These are phyloP conservation scores for Hydrolagus colliei DNA, from an alignment of 2,797 vertebrate species.

Conservation along the genomic window DNA sequence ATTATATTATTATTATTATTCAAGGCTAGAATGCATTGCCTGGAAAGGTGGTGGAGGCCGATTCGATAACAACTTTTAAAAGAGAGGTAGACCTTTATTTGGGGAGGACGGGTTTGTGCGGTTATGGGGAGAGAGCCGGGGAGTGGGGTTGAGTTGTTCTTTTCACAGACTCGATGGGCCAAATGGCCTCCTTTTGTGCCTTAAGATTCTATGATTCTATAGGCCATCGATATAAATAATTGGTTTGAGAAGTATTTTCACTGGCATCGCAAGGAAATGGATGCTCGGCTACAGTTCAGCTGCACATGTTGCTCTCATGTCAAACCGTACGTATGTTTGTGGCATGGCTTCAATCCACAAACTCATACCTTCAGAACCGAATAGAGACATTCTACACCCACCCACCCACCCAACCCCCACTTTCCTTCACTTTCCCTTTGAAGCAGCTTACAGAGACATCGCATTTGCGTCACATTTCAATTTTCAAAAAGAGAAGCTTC, in stretches of 20 bases:
- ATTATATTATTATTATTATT: no score
- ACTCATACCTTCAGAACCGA: neutral
- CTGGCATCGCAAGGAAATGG: neutral
- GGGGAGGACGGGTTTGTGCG: no score
- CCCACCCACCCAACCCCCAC: neutral
- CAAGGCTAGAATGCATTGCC: no score
- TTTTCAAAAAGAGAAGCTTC: conserved; percentile 27
- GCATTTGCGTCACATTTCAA: conserved; percentile 18
- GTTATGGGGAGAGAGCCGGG: no score
- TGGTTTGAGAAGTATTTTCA: neutral
- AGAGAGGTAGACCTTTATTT: no score
- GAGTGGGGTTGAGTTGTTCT: no score
- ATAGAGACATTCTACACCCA: neutral
- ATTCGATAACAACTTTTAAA: no score
- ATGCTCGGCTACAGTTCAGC: neutral
- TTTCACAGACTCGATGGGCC: no score
- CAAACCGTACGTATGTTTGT: neutral
- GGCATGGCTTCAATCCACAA: neutral
- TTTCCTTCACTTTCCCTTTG: neutral
- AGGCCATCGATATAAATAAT: no score
- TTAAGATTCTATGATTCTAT: no score
- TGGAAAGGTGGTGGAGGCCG: no score
- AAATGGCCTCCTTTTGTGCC: no score
- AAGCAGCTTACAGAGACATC: neutral
- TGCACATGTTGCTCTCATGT: neutral